Conservation (phyloP, 2,888 invertebrate species). For the Cephus runcator region DNA sequence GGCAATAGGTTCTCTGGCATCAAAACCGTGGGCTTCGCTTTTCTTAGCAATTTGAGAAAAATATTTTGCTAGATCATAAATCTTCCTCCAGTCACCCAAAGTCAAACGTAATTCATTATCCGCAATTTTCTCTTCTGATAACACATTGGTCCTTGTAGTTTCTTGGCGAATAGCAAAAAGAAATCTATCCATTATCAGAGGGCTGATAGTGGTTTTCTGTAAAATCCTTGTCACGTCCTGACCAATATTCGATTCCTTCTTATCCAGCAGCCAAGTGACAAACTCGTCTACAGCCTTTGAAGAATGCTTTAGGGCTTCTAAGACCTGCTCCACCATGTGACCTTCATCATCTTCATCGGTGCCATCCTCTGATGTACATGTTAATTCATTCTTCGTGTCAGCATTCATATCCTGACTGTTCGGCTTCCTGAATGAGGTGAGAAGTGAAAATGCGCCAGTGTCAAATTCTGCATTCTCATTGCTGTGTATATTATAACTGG, state of each 20-base stretch:
- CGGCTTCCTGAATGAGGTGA: background rate
- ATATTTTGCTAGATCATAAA: background rate
- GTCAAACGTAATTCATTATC: background rate
- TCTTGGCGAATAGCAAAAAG: background rate
- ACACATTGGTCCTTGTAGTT: background rate
- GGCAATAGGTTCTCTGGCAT: too few species aligned
- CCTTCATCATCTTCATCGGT: constrained; percentile 3
- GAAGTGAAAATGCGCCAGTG: background rate
- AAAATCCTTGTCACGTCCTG: background rate
- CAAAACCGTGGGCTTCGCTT: background rate
- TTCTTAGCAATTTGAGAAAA: background rate
- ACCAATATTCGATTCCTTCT: constrained; percentile 10
- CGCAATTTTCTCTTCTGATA: background rate
- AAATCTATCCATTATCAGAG: background rate
- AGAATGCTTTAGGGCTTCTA: constrained; percentile 16
- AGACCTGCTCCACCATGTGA: constrained; percentile 4
- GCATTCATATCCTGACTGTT: background rate
- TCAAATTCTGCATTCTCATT: constrained; percentile 7
- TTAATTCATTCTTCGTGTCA: background rate
- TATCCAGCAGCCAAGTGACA: constrained; percentile 7
- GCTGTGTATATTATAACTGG: constrained; percentile 9
- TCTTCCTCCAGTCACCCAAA: background rate
- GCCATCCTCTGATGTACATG: background rate
- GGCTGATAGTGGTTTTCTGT: background rate
- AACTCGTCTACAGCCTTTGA: constrained; percentile 10